Base-by-base conservation (phyloP, 2,113 vertebrate genomes). In the Charina bottae region DNA sequence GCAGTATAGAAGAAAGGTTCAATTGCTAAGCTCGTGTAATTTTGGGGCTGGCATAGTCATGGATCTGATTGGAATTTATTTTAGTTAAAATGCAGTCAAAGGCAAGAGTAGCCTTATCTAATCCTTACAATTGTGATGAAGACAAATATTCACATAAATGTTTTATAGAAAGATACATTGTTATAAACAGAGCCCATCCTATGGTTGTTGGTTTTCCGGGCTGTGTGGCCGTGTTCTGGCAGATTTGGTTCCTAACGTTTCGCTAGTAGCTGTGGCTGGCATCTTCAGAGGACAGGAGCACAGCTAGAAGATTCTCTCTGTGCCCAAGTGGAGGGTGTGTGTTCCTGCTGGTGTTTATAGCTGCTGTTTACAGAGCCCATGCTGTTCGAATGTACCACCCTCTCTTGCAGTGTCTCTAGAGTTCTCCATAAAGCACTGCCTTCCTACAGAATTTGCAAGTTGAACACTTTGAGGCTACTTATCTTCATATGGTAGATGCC, bases 1-100 rank as follows among this genome's bases (percentile, higher is more conserved):
- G 55, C 28, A 94, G 85, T 96, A 95, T 96, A 93, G 85, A 89
- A 93, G 33, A 88, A 92, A 89, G 91, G 95, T 93, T 95, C 93
- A 90, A 93, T 93, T 84, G 94, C 33, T 56, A 90, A 87, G 46
- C 95, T 96, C 90, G 87, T 91, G 26, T 91, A 89, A 53, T 54
- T 94, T 94, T 96, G 68, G 92, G 95, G 56, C 58, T 93, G 91
- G 92, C 94, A 90, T 89, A 93, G 83, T 93, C 93, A 88, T 88
- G 91, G 90, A 93, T 62, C 87, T 94, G 62, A 23, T 91, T 94
- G 92, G 26, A 78, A 21, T 94, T 93, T 53, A 54, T 0, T 0
- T 8, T 93, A 72, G 85, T n/a, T 78, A 89, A 92, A 91, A 93
- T 89, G 37, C 1, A 0, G 89, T 17, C 88, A 87, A 56, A 64